Base-by-base conservation (phyloP, 30 jellyfish, hydroid and myxozoan species). In the Hydractinia symbiolongicarpus region DNA sequence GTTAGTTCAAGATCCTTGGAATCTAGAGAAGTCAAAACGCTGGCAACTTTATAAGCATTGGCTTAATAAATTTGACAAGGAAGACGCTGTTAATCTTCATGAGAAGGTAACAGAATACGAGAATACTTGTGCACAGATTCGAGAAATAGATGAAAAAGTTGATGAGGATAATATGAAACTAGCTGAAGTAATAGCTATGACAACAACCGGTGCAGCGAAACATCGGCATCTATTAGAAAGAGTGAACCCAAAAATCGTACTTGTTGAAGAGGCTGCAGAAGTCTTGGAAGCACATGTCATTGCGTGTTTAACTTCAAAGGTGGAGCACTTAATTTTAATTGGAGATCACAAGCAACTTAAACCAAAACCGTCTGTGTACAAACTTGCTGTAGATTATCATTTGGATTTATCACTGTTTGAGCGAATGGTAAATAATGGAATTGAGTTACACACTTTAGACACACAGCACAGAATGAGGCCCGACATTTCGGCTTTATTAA, bases 261-360 rank as follows among this genome's bases (percentile, higher is more conserved):
- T 90, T 52, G 79, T 86, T 1, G 97, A 90, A 71, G 97, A 90
- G 79, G 97, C 97, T 14, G 97, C 97, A 11, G 97, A 90, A 64
- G 94, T 90, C 53, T 76, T 90, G 15, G 97, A 90, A 62, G 94
- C 97, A 4, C 95, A 90, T 56, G 87, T 90, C n/a, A 55, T 90
- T 7, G 55, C 94, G 7, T 75, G 87, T 1, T 15, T 90, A 67
- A 67, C 88, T 11, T 83, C 87, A 5, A 53, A 66, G 13, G 83
- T 84, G 6, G 86, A 90, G 51, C 94, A 90, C 62, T 70, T 90
- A 78, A 79, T 90, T 61, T 61, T 90, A 16, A 86, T 90, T 20
- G 97, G 97, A 5, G 97, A 90, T 86, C 97, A 90, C 67, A 79
- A 90, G 57, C 97, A 90, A 72, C 77, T 90, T 10, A 79, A 77